Percentiles rank a stretch among this genome's conserved stretches.
These are phyloP conservation scores for Cricetomys ansorgei DNA, from an alignment of 2,113 vertebrate species.

Conservation along the genomic window DNA sequence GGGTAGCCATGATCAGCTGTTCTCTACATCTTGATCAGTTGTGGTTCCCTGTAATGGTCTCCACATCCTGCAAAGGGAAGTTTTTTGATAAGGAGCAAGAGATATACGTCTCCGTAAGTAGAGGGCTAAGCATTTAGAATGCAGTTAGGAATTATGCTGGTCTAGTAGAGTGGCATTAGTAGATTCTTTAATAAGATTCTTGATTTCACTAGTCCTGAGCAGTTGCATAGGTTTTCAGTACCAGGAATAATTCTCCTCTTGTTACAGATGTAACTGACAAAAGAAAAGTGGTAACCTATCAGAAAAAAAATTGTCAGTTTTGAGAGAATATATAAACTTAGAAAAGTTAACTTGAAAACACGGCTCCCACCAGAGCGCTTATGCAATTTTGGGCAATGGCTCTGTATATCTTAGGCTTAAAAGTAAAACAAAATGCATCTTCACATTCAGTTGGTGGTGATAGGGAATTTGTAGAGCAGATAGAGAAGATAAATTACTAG, in stretches of 20 bases:
- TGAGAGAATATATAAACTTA: not conserved
- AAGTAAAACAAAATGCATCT: not conserved
- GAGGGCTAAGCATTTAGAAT: not conserved
- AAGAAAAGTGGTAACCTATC: not conserved
- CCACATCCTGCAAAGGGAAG: not conserved
- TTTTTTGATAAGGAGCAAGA: not conserved
- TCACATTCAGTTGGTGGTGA: not conserved
- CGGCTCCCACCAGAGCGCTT: not conserved
- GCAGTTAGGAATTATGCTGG: not conserved
- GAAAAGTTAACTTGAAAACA: constrained; percentile 32
- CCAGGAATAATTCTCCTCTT: not conserved
- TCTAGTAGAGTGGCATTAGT: not conserved
- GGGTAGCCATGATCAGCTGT: not conserved
- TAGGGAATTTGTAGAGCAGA: not conserved
- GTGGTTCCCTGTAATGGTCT: not conserved
- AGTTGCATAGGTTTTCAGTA: not conserved
- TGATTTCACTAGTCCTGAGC: not conserved
- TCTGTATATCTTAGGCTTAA: not conserved
- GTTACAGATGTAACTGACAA: constrained; percentile 14
- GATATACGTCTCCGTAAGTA: not conserved
- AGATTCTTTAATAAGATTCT: not conserved
- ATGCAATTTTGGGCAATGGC: not conserved
- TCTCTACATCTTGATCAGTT: not conserved
- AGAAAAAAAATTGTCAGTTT: not conserved
- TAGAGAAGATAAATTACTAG: not conserved